Evolutionary conservation across 2,113 vertebrate genomes (phyloP), one percentile per base, ranked within the genome.

Genomic region (Danionella cerebrum): DNA sequence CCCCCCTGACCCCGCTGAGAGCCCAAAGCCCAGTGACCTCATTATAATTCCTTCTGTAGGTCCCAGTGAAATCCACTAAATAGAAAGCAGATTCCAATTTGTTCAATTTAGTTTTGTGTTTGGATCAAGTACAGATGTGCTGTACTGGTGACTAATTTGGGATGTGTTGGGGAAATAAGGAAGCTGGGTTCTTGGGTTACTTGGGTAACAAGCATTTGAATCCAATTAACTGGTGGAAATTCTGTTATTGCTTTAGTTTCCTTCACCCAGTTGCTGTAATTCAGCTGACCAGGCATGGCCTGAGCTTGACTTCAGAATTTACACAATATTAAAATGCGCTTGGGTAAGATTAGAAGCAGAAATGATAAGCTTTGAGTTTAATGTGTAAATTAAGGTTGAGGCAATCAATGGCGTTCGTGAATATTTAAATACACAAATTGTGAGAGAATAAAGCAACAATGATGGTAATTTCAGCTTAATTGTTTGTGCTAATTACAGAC

Each of bases 21-120:
- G 75, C 60, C 50, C 11, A 51, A 66, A 58, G 80, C 78, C 75
- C 69, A 47, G 71, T 85, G 78, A 84, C 82, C 81, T 84, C 79
- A 78, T 86, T 83, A 81, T 70, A 80, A 78, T 84, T 76, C 72
- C 60, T 73, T 48, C 45, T 69, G 44, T 36, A 64, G 33, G 74
- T 64, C 62, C 77, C 64, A 52, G 62, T 22, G 6, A 29, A 50
- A 54, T 22, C 33, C 18, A 1, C 10, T 50, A 51, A 39, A 69
- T 41, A 4, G n/a, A 52, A 38, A 8, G 16, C 19, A 57, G 51
- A 58, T 29, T 47, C 42, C 52, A 69, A 69, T 65, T 74, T 74
- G 52, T 69, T 69, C 41, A 14, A 29, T 44, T 33, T 58, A 42
- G 31, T 22, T 38, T 35, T 65, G 31, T 65, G 27, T 69, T 64